Evolutionary conservation across 1,140 invertebrate species (phyloP).

Genomic region (Bombus fervidus): DNA sequence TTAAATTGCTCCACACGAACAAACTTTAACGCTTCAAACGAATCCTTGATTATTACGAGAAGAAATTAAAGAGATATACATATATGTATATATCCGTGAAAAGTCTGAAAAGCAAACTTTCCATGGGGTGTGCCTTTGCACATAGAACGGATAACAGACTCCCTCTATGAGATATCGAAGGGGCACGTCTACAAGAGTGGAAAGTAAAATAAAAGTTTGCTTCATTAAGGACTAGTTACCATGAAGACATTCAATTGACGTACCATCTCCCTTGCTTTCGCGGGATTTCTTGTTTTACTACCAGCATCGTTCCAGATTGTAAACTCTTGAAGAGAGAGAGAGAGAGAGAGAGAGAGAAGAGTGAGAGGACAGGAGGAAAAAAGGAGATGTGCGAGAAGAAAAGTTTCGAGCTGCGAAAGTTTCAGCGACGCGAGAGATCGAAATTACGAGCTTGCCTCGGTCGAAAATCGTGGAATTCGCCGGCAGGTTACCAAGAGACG

Average conservation of each 20-base stretch:
- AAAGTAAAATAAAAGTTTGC: conserved; percentile 70
- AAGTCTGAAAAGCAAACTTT: conserved; percentile 21
- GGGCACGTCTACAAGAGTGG: conserved; percentile 32
- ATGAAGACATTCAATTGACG: conserved; percentile 66
- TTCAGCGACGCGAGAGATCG: conserved; percentile 25
- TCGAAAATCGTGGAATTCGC: conserved; percentile 55
- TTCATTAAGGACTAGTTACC: conserved; percentile 69
- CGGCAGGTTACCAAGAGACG: conserved; percentile 12
- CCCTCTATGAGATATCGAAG: conserved; percentile 28
- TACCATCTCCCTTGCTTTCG: conserved; percentile 31
- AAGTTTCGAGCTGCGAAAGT: conserved; percentile 49
- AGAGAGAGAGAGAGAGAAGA: neutral
- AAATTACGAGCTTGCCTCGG: conserved; percentile 42
- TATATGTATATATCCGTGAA: neutral
- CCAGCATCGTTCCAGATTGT: conserved; percentile 62
- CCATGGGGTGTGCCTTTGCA: conserved; percentile 35
- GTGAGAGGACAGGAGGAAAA: neutral
- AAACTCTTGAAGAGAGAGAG: conserved; percentile 42
- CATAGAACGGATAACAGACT: neutral
- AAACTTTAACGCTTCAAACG: neutral
- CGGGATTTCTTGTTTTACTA: conserved; percentile 54
- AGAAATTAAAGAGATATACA: conserved; percentile 9
- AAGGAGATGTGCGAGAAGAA: conserved; percentile 37
- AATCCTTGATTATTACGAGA: neutral
- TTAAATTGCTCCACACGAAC: neutral